Evolutionary conservation across 2,113 vertebrate species (phyloP).

Genomic region (Lagopus leucura): DNA sequence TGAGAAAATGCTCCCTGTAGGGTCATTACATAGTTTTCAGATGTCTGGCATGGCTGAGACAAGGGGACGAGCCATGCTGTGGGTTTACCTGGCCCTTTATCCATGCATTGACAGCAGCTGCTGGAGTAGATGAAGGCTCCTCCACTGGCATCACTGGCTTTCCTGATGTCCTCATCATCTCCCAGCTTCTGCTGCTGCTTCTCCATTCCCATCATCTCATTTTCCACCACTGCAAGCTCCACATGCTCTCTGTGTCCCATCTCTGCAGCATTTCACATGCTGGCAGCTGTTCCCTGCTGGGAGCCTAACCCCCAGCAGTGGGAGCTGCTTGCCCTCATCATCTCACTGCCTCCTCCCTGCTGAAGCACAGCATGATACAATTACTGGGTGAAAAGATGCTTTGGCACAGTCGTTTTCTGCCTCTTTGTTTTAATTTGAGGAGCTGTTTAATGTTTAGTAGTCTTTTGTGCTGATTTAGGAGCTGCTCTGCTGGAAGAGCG

Average conservation of each 20-base stretch:
- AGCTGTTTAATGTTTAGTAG: background rate
- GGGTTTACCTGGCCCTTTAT: background rate
- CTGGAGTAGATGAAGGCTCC: background rate
- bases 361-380: fast-evolving
- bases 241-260: background rate
- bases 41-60: background rate
- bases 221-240: background rate
- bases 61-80: background rate
- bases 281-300: background rate
- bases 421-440: background rate
- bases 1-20: too few species aligned
- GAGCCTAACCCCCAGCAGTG: background rate
- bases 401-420: background rate
- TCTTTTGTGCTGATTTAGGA: slow-evolving; percentile 56
- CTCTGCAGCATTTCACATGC: background rate
- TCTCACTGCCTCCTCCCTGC: background rate
- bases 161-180: background rate
- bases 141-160: background rate
- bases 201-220: background rate
- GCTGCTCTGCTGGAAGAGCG: slow-evolving; percentile 72
- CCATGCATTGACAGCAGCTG: background rate
- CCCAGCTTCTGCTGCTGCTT: background rate
- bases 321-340: background rate
- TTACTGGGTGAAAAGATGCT: background rate
- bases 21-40: background rate